Conservation (phyloP, 1,140 invertebrate genomes). For the Drosophila ficusphila region DNA sequence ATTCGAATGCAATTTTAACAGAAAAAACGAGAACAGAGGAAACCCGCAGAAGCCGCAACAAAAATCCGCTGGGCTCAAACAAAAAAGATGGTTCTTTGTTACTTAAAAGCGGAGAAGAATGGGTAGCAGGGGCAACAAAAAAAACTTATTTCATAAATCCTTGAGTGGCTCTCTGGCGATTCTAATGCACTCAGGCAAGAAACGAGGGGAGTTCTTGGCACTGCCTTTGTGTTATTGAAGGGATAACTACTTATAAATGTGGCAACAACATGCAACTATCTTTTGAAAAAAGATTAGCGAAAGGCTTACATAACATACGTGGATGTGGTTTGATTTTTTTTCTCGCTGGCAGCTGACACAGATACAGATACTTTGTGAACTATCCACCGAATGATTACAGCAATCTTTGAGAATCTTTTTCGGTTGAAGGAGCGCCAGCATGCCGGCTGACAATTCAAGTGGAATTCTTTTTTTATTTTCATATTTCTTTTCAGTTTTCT, state of each 20-base stretch:
- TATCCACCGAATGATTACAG: conserved; percentile 48
- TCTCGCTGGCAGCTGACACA: conserved; percentile 60
- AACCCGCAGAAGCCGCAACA: conserved; percentile 50
- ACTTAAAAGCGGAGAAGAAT: conserved; percentile 21
- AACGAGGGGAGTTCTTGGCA: conserved; percentile 30
- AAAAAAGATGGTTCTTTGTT: conserved; percentile 47
- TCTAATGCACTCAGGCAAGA: conserved; percentile 75
- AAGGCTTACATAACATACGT: conserved; percentile 68
- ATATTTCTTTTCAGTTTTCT: conserved; percentile 28
- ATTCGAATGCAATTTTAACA: conserved; percentile 48
- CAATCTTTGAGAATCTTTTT: conserved; percentile 41
- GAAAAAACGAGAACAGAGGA: conserved; percentile 19
- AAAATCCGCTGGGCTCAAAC: conserved; percentile 42
- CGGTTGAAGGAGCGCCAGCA: conserved; percentile 54
- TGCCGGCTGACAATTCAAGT: conserved; percentile 72
- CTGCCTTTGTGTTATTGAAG: conserved; percentile 40
- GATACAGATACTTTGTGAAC: conserved; percentile 36
- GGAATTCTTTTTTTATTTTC: conserved; percentile 53
- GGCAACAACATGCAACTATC: conserved; percentile 68
- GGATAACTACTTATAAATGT: conserved; percentile 60
- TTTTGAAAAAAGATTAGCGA: conserved; percentile 54
- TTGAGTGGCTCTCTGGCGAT: conserved; percentile 51
- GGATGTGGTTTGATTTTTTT: conserved; percentile 68
- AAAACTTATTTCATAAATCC: conserved; percentile 79
- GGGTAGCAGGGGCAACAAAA: conserved; percentile 24